A percentile compares a stretch with the other conserved stretches of the same genome.
phyloP scores from a whole-genome alignment of 2,113 vertebrate genomes.

The Pyxicephalus adspersus region DNA sequence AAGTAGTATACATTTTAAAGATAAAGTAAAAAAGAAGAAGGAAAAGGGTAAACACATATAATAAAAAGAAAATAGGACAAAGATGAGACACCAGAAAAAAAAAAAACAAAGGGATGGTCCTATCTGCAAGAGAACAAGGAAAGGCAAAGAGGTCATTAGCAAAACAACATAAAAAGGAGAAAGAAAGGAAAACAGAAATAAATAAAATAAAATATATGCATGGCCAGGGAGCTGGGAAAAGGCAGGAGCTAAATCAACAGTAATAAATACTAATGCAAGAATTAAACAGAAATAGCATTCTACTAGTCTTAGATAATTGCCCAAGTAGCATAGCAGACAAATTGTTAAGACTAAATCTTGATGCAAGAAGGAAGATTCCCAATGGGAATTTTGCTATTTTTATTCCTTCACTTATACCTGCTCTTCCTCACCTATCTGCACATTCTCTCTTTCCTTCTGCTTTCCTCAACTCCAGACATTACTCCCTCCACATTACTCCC shows the following conservation, averaged over 20 bases:
- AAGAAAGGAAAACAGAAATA: background rate
- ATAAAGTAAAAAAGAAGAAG: background rate
- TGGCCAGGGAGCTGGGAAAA: background rate
- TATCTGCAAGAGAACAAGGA: background rate
- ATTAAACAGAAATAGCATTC: background rate
- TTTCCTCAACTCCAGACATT: slow-evolving; percentile 14
- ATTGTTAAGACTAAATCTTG: slow-evolving; percentile 44
- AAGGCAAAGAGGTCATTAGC: background rate
- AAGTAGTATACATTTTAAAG: background rate
- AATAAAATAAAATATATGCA: background rate
- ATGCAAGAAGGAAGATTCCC: slow-evolving; percentile 41
- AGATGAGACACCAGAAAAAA: background rate
- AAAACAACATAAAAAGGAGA: background rate
- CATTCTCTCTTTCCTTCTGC: slow-evolving; percentile 32
- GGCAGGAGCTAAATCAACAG: background rate
- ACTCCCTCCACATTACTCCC: slow-evolving; percentile 1
- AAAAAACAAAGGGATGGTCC: slow-evolving; percentile 6
- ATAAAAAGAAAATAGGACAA: background rate
- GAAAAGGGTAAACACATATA: background rate
- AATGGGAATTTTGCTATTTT: slow-evolving; percentile 47
- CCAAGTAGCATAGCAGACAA: background rate
- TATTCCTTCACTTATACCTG: slow-evolving; percentile 47
- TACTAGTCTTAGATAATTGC: background rate
- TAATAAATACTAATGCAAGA: background rate
- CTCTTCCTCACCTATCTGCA: slow-evolving; percentile 42